These are phyloP conservation scores for Leptoteleia sp. DNA, from an alignment of 1,140 invertebrate species.

Conservation along the genomic window DNA sequence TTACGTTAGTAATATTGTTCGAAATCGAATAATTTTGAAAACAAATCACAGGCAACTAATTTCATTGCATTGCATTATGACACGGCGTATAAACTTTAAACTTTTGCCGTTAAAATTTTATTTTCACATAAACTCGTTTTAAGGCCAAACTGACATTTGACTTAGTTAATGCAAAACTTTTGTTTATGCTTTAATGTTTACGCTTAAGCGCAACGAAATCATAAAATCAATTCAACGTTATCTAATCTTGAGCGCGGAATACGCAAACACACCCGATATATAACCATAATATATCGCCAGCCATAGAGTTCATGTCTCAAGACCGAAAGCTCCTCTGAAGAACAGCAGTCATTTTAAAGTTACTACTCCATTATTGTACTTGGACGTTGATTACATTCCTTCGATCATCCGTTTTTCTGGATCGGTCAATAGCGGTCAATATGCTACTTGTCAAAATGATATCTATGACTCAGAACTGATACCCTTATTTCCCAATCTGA, in stretches of 20 bases:
- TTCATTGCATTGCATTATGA: not conserved
- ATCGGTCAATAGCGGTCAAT: conserved; percentile 43
- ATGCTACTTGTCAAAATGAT: conserved; percentile 49
- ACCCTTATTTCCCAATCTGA: conserved; percentile 28
- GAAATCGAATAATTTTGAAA: not conserved
- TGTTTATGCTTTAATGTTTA: conserved; percentile 26
- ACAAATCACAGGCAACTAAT: not conserved
- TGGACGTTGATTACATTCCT: conserved; percentile 41
- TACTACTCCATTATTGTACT: conserved; percentile 48
- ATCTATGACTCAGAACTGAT: conserved; percentile 35
- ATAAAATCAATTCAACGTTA: conserved; percentile 27
- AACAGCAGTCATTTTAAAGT: conserved; percentile 47
- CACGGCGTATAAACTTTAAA: not conserved
- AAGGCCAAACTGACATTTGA: conserved; percentile 15
- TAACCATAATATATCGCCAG: conserved; percentile 40
- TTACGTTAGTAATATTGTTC: too few species aligned
- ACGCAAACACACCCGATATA: conserved; percentile 1
- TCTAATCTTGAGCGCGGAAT: conserved; percentile 5
- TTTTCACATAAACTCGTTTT: conserved; percentile 6
- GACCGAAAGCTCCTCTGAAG: conserved; percentile 30
- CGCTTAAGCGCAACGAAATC: conserved; percentile 11
- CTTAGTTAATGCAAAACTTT: conserved; percentile 1
- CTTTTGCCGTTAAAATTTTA: not conserved
- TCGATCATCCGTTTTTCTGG: conserved; percentile 50
- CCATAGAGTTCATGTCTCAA: conserved; percentile 31